phyloP scores from a whole-genome alignment of 1,140 invertebrate species.

The Camponotus vicinus region DNA sequence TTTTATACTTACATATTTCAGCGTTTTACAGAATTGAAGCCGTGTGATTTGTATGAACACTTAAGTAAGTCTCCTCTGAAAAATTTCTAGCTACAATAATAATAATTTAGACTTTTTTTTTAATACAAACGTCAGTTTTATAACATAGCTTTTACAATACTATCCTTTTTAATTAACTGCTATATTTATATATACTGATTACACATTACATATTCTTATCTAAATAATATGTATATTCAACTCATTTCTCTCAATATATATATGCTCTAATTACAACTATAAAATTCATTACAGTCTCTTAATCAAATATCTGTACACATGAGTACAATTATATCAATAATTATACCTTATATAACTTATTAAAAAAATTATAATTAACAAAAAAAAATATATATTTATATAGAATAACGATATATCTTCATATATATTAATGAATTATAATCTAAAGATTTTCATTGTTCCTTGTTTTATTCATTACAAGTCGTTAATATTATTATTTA shows the following conservation, averaged over 20 bases:
- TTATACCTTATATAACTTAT: conserved; percentile 52
- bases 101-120: conserved; percentile 61
- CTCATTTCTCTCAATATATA: conserved; percentile 48
- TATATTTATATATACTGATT: conserved; percentile 34
- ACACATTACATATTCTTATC: conserved; percentile 44
- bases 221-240: conserved; percentile 59
- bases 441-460: conserved; percentile 72
- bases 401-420: conserved; percentile 49
- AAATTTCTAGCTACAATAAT: conserved; percentile 52
- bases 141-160: conserved; percentile 50
- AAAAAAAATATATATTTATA: conserved; percentile 39
- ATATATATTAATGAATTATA: conserved; percentile 67
- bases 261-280: conserved; percentile 57
- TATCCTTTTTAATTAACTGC: conserved; percentile 43
- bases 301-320: conserved; percentile 65
- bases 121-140: conserved; percentile 63
- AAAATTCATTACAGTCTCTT: conserved; percentile 63
- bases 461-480: conserved; percentile 65
- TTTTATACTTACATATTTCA: conserved; percentile 50
- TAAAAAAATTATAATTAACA: conserved; percentile 55
- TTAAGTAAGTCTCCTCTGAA: conserved; percentile 41
- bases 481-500: conserved; percentile 70
- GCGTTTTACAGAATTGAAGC: conserved; percentile 51
- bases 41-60: conserved; percentile 4
- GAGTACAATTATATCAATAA: conserved; percentile 55